These are phyloP conservation scores for Vespertilio murinus DNA, from an alignment of 2,797 vertebrate genomes.

Conservation along the genomic window DNA sequence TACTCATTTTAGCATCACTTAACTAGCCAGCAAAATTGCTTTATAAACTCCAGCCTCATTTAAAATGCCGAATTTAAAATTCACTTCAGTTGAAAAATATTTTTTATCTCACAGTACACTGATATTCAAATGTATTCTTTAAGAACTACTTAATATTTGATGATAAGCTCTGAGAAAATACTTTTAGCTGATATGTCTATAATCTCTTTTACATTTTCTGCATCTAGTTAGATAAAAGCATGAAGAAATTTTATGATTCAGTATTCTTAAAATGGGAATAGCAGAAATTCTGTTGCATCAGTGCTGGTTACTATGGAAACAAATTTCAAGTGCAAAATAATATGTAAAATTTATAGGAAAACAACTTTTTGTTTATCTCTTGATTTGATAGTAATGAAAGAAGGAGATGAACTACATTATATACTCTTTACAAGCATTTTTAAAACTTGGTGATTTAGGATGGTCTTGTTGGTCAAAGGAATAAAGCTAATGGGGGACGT, in stretches of 20 bases:
- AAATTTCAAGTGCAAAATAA: constrained; percentile 61
- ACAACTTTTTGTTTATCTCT: constrained; percentile 51
- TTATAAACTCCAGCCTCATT: constrained; percentile 1
- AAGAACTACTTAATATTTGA: constrained; percentile 33
- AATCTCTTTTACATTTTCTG: constrained; percentile 56
- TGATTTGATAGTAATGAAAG: constrained; percentile 47
- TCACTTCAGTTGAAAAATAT: not conserved
- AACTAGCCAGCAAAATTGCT: constrained; percentile 10
- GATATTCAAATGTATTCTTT: constrained; percentile 24
- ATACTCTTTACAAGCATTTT: constrained; percentile 19
- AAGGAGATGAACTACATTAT: not conserved
- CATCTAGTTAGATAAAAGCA: constrained; percentile 40
- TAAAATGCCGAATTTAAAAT: constrained; percentile 34
- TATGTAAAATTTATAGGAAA: constrained; percentile 58
- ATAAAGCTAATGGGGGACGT: not conserved
- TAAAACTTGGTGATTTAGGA: not conserved
- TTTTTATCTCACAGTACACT: not conserved
- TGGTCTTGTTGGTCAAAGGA: not conserved
- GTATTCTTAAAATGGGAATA: constrained; percentile 58
- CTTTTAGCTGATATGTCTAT: constrained; percentile 9
- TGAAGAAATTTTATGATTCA: constrained; percentile 54
- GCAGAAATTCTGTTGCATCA: constrained; percentile 62
- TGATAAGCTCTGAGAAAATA: constrained; percentile 21
- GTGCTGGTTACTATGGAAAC: constrained; percentile 69
- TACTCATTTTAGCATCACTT: constrained; percentile 23